Evolutionary conservation across 2,113 vertebrate genomes (phyloP), one percentile per base, ranked within the genome.

Genomic region (Penelope pileata): DNA sequence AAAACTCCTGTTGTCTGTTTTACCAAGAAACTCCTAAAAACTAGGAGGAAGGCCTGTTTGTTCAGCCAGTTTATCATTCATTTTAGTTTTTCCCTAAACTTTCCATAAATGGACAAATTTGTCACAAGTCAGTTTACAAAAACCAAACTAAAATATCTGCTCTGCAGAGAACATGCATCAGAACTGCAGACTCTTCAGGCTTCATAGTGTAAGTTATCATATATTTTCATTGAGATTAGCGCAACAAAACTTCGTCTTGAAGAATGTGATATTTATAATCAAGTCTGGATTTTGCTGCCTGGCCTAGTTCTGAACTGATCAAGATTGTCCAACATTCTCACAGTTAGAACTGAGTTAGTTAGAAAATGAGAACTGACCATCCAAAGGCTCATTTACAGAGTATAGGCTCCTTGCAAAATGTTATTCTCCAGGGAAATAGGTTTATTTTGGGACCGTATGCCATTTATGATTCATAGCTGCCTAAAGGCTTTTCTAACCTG

Each of bases 291-390:
- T 73, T 88, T 59, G 9, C 21, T 24, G 1, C 23, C 32, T 77
- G 50, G 29, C 16, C 7, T 70, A 62, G 18, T 30, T 91, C 38
- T 82, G 53, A 48, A 68, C 42, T 0, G 3, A 30, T 6, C 7
- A 7, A 22, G 13, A 15, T 10, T 63, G 9, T 63, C 15, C 14
- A 9, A 9, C 5, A 12, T n/a, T 4, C 29, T 72, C n/a, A 56
- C 17, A 58, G 22, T 40, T 58, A 50, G 34, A 17, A 50, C n/a
- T n/a, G n/a, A n/a, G n/a, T n/a, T n/a, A n/a, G n/a, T n/a, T n/a
- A n/a, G n/a, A 63, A 69, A 48, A 38, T 29, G 0, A 0, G 43
- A 70, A 34, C 29, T 0, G 1, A 21, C 10, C 6, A 23, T 32
- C 10, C 34, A 17, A 15, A 80, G 8, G n/a, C 26, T 59, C 15